A percentile compares a stretch with the other conserved stretches of the same genome.
These are phyloP conservation scores for Eubucco bourcierii DNA, from an alignment of 2,113 vertebrate genomes.

Conservation along the genomic window DNA sequence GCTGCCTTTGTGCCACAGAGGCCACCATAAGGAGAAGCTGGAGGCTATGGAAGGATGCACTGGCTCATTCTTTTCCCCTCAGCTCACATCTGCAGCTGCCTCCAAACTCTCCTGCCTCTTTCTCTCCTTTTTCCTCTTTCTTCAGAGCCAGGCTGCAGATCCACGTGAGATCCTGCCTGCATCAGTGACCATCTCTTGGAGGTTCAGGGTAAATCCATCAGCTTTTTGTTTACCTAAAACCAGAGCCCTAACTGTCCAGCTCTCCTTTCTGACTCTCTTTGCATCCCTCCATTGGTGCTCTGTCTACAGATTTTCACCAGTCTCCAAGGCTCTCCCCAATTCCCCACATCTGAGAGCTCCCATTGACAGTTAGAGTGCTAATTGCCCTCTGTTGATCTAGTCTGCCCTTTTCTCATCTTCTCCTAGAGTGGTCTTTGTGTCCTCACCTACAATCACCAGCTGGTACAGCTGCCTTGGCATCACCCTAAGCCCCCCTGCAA, in stretches of 20 bases:
- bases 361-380: not conserved
- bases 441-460: not conserved
- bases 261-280: not conserved
- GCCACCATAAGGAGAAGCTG: not conserved
- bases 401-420: not conserved
- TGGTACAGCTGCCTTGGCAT: not conserved
- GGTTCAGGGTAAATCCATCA: not conserved
- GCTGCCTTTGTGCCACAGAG: not conserved
- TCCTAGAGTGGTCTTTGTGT: not conserved
- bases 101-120: not conserved
- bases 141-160: not conserved
- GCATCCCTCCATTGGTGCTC: not conserved
- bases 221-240: not conserved
- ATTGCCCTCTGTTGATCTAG: rapidly evolving
- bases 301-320: not conserved
- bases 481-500: not conserved
- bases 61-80: not conserved
- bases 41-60: not conserved
- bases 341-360: not conserved
- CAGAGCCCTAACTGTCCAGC: not conserved
- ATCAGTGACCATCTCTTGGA: not conserved
- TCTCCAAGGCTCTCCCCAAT: not conserved
- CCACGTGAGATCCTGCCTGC: not conserved
- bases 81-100: not conserved
- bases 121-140: not conserved